Conservation (phyloP, 2,113 vertebrate genomes). For the Rhea pennata region DNA sequence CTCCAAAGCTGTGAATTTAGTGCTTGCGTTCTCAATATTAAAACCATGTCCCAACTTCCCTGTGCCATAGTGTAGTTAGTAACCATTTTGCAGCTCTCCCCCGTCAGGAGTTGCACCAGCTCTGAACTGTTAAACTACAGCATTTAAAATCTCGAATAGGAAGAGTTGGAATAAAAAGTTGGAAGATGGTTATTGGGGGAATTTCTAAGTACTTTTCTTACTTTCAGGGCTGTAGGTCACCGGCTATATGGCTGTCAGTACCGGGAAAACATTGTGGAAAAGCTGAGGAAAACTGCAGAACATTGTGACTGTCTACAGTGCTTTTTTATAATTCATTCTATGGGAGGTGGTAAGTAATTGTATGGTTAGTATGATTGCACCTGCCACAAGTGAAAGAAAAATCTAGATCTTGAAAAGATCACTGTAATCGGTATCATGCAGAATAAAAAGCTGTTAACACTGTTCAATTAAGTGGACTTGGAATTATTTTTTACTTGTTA, state of each 20-base stretch:
- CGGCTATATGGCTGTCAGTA: constrained; percentile 88
- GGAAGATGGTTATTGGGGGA: neutral
- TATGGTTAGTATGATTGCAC: neutral
- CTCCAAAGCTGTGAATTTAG: neutral
- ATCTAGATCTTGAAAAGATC: neutral
- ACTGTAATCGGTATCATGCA: neutral
- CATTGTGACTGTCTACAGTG: constrained; percentile 95
- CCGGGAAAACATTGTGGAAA: constrained; percentile 88
- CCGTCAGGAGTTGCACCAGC: neutral
- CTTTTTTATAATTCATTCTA: constrained; percentile 96
- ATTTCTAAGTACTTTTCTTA: neutral
- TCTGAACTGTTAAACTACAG: neutral
- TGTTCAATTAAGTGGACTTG: neutral
- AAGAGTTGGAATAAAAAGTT: neutral
- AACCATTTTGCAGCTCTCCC: neutral
- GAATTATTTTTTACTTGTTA: neutral
- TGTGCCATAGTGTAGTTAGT: neutral
- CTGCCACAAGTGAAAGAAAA: neutral
- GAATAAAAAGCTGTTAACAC: neutral
- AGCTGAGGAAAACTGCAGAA: constrained; percentile 88
- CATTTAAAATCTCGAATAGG: neutral
- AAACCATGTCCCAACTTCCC: neutral
- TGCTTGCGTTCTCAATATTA: neutral
- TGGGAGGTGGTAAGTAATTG: constrained; percentile 92
- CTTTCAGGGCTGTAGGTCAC: constrained; percentile 91